phyloP scores from a whole-genome alignment of 2,888 invertebrate species.

The Callimorpha dominula region DNA sequence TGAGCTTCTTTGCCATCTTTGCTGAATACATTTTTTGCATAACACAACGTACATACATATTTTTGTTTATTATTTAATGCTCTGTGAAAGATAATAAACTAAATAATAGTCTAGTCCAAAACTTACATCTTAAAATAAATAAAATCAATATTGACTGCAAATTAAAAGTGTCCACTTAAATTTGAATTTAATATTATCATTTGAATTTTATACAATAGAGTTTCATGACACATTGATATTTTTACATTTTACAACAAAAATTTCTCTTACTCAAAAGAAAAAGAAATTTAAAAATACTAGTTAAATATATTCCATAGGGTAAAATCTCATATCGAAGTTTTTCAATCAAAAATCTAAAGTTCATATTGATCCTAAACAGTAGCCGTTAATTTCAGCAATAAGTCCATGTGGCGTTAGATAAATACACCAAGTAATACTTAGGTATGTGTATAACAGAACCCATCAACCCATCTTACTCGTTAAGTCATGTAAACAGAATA shows the following conservation, averaged over 20 bases:
- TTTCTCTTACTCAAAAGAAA: too few relatives aligned
- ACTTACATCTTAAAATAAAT: neutral
- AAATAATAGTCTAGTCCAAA: neutral
- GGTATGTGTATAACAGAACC: neutral
- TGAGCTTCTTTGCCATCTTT: too few relatives aligned
- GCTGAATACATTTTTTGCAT: too few relatives aligned
- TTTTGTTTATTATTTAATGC: too few relatives aligned
- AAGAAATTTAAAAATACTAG: too few relatives aligned
- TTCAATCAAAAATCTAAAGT: too few relatives aligned
- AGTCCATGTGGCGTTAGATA: neutral
- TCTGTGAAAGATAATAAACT: too few relatives aligned
- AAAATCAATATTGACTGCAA: neutral
- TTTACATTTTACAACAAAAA: neutral
- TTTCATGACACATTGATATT: too few relatives aligned
- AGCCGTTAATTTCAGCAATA: neutral
- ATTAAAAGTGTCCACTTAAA: too few relatives aligned
- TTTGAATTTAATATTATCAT: neutral
- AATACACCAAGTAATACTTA: neutral
- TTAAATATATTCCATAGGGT: neutral
- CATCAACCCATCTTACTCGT: neutral
- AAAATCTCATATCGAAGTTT: neutral
- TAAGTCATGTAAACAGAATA: neutral
- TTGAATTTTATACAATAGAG: neutral
- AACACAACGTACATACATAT: too few relatives aligned
- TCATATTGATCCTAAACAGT: neutral